Evolutionary conservation across 2,113 vertebrate genomes (phyloP), one percentile per base, ranked within the genome.

Genomic region (Perccottus glenii): DNA sequence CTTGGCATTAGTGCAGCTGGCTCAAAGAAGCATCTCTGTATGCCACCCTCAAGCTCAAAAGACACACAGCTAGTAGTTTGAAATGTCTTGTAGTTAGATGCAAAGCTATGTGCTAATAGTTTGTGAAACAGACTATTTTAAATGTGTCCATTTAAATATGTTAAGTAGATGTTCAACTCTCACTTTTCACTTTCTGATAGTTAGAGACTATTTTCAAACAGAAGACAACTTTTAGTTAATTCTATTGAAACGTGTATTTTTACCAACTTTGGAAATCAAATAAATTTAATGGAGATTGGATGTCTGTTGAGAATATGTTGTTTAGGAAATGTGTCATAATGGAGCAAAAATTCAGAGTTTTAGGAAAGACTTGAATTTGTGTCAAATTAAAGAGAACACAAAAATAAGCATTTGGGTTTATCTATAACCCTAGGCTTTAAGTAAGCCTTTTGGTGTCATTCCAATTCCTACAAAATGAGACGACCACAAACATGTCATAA

Each of bases 401-500:
- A 16, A 64, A 27, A 43, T 67, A 73, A 33, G 58, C 53, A 69
- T 76, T 64, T 67, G 51, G 70, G 64, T 80, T 70, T 55, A 80
- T 79, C 55, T 19, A 50, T 83, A 78, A 81, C 79, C 82, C 64
- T 58, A 65, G 75, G 80, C 82, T 65, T 61, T 66, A 78, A 80
- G 64, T 81, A 74, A 81, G 58, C 70, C 44, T 72, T 19, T 38
- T 46, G 64, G 49, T 70, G 81, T 78, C 83, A 57, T 83, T 80
- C 67, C 65, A 48, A 55, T 50, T 48, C 45, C 67, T 47, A n/a
- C 35, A 44, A 64, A 60, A 57, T 40, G 6, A 64, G 9, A 3
- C 55, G 16, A 35, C 44, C 36, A 40, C 46, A 77, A 46, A 42
- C 48, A 62, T 62, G 56, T 70, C 44, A 40, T 42, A 42, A 58